phyloP scores from a whole-genome alignment of 2,113 vertebrate genomes.

The Clarias magur region DNA sequence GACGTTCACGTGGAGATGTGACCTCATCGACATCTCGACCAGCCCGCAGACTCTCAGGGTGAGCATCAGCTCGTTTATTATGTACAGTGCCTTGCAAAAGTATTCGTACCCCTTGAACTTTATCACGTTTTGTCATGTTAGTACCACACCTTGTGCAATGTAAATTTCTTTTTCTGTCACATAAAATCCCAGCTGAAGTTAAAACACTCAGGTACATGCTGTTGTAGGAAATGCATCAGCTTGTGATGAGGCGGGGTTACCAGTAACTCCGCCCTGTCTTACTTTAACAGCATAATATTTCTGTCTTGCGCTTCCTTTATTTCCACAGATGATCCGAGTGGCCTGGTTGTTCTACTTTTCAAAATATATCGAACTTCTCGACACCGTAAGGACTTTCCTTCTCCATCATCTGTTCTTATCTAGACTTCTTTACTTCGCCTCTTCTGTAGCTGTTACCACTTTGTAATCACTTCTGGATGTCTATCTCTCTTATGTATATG shows the following conservation, averaged over 20 bases:
- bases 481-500: neutral
- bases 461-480: too few species aligned
- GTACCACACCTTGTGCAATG: too few species aligned
- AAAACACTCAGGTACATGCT: neutral
- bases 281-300: neutral
- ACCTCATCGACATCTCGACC: constrained; percentile 82
- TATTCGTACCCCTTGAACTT: too few species aligned
- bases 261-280: neutral
- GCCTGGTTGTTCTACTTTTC: constrained; percentile 93
- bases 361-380: constrained; percentile 90
- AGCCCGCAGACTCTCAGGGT: constrained; percentile 85
- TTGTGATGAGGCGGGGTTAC: neutral
- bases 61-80: constrained; percentile 57
- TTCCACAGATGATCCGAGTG: constrained; percentile 84
- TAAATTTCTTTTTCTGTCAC: too few species aligned
- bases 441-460: neutral
- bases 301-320: constrained; percentile 28
- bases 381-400: constrained; percentile 81
- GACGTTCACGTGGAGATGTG: constrained; percentile 90
- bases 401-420: neutral
- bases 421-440: neutral
- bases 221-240: neutral
- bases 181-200: neutral
- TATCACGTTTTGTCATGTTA: too few species aligned
- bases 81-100: neutral